phyloP scores from a whole-genome alignment of 30 jellyfish, hydroid and myxozoan species.

The Hydractinia symbiolongicarpus region DNA sequence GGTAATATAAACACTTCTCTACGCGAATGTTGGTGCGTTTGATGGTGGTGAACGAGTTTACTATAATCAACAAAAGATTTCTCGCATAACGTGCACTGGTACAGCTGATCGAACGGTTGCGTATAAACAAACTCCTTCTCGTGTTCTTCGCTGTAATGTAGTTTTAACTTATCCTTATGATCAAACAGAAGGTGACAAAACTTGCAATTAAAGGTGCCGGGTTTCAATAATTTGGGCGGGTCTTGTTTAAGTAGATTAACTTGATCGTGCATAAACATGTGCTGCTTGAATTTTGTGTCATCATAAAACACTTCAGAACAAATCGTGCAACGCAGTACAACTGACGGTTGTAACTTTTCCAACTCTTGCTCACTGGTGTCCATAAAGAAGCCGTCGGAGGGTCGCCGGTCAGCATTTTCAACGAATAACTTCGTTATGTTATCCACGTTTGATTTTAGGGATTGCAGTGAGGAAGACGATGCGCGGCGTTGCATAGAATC shows the following conservation, averaged over 20 bases:
- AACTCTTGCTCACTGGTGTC: not conserved
- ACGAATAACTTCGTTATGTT: not conserved
- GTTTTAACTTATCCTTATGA: slow-evolving; percentile 14
- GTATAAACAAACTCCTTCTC: slow-evolving; percentile 14
- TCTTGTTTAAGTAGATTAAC: slow-evolving; percentile 14
- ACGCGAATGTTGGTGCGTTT: slow-evolving; percentile 1
- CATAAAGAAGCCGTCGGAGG: not conserved
- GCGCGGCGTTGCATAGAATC: not conserved
- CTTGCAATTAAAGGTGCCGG: slow-evolving; percentile 17
- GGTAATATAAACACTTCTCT: slow-evolving; percentile 19
- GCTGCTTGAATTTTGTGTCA: slow-evolving; percentile 13
- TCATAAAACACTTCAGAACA: slow-evolving; percentile 18
- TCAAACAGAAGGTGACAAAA: slow-evolving; percentile 14
- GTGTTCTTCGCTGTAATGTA: slow-evolving; percentile 11
- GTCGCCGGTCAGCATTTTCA: not conserved
- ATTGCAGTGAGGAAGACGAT: not conserved
- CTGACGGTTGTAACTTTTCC: not conserved
- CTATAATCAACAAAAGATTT: slow-evolving; percentile 1
- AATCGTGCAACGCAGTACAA: slow-evolving; percentile 6
- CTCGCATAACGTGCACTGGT: slow-evolving; percentile 14
- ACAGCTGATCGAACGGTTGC: slow-evolving; percentile 23
- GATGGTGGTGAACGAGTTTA: slow-evolving; percentile 11
- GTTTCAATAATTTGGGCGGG: slow-evolving; percentile 13
- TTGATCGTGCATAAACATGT: slow-evolving; percentile 25
- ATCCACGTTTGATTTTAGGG: not conserved